A percentile compares a stretch with the other conserved stretches of the same genome.
These are phyloP conservation scores for Ariopsis seemanni DNA, from an alignment of 2,113 vertebrate genomes.

Conservation along the genomic window DNA sequence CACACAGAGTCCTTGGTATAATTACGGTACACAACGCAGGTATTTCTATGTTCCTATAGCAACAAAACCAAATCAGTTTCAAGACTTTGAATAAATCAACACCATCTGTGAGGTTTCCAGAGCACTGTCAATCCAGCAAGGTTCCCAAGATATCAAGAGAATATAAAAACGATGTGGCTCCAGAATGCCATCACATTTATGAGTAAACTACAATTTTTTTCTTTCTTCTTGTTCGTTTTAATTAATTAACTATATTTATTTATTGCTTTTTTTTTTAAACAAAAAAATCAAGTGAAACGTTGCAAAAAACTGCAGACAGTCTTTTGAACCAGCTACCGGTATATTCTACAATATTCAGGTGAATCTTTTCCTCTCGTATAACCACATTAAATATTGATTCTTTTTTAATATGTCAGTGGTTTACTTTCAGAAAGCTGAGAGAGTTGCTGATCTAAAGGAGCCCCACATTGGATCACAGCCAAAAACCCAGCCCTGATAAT, in stretches of 20 bases:
- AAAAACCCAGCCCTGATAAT: constrained; percentile 5
- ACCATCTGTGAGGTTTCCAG: constrained; percentile 45
- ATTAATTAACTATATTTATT: too few relatives aligned
- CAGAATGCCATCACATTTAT: background rate
- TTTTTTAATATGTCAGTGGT: constrained; percentile 23
- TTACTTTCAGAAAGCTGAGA: background rate
- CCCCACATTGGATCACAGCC: background rate
- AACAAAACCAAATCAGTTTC: constrained; percentile 69
- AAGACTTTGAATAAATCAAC: constrained; percentile 54
- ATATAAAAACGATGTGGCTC: background rate
- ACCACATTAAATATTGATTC: background rate
- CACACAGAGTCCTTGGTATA: constrained; percentile 61
- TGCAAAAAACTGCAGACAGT: background rate
- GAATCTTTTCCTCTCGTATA: background rate
- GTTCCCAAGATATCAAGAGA: background rate
- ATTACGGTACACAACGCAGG: constrained; percentile 60
- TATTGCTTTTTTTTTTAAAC: background rate
- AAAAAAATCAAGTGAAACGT: background rate
- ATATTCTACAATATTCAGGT: background rate
- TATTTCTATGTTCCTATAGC: constrained; percentile 70
- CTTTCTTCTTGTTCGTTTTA: too few relatives aligned
- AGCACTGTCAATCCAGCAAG: background rate
- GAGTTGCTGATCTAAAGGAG: background rate
- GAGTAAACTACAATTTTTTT: background rate
- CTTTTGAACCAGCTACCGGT: background rate